Percentiles rank a stretch among this genome's conserved stretches.
phyloP scores from a whole-genome alignment of 1,140 invertebrate species.

The Cydia amplana region DNA sequence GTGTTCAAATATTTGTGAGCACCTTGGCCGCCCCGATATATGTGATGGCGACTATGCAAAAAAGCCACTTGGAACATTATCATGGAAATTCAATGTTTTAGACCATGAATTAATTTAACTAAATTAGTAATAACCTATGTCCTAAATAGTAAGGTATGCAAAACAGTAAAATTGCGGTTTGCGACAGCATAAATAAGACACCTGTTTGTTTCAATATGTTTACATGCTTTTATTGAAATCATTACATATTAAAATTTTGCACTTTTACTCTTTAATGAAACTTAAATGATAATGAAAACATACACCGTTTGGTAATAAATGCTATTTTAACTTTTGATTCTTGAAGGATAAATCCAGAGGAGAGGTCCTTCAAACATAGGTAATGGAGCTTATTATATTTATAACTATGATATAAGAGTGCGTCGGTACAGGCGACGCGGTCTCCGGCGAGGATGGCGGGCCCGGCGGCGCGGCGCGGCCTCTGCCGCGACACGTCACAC shows the following conservation, averaged over 20 bases:
- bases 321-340: constrained; percentile 71
- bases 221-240: constrained; percentile 78
- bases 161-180: too few relatives aligned
- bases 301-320: constrained; percentile 79
- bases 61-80: too few relatives aligned
- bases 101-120: too few relatives aligned
- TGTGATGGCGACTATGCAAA: too few relatives aligned
- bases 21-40: too few relatives aligned
- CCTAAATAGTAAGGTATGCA: too few relatives aligned
- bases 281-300: constrained; percentile 74
- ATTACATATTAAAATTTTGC: constrained; percentile 78
- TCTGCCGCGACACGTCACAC: constrained; percentile 23
- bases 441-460: constrained; percentile 2
- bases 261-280: constrained; percentile 74
- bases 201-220: constrained; percentile 67
- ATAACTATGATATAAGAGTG: constrained; percentile 46
- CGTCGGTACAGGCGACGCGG: constrained; percentile 39
- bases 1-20: too few relatives aligned
- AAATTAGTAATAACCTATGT: too few relatives aligned
- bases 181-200: constrained; percentile 51
- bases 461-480: not conserved
- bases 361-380: constrained; percentile 58
- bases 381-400: constrained; percentile 63
- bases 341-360: constrained; percentile 60
- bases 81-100: too few relatives aligned